Conservation (phyloP, 2,113 vertebrate species). For the Gallinago jamesoni region DNA sequence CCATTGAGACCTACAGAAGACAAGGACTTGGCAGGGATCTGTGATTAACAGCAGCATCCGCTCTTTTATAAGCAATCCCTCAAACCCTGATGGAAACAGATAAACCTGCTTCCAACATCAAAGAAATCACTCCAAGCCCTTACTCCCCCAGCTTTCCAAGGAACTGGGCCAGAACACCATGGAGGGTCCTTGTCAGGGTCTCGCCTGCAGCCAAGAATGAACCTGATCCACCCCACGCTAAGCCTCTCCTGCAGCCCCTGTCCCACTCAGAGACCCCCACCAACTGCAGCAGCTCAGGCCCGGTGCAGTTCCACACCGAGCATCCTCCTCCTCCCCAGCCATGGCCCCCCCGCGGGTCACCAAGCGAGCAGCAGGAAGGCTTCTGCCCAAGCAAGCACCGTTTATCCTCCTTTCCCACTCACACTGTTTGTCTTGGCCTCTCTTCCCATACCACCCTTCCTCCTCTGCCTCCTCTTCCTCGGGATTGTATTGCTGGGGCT, state of each 20-base stretch:
- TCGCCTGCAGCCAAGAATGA: neutral
- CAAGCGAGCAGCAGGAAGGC: neutral
- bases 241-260: neutral
- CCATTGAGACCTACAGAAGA: neutral
- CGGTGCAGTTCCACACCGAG: neutral
- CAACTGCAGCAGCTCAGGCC: neutral
- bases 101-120: neutral
- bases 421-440: slow-evolving; percentile 28
- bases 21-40: neutral
- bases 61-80: neutral
- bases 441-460: neutral
- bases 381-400: neutral
- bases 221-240: neutral
- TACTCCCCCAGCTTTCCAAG: neutral
- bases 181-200: neutral
- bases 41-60: fast-evolving
- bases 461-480: neutral
- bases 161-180: neutral
- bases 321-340: neutral
- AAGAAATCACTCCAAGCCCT: neutral
- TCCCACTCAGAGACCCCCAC: neutral
- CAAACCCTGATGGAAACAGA: neutral
- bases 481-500: slow-evolving; percentile 4
- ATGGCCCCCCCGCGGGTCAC: neutral
- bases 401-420: slow-evolving; percentile 6